These are phyloP conservation scores for Spheniscus humboldti DNA, from an alignment of 2,797 vertebrate species.

Conservation along the genomic window DNA sequence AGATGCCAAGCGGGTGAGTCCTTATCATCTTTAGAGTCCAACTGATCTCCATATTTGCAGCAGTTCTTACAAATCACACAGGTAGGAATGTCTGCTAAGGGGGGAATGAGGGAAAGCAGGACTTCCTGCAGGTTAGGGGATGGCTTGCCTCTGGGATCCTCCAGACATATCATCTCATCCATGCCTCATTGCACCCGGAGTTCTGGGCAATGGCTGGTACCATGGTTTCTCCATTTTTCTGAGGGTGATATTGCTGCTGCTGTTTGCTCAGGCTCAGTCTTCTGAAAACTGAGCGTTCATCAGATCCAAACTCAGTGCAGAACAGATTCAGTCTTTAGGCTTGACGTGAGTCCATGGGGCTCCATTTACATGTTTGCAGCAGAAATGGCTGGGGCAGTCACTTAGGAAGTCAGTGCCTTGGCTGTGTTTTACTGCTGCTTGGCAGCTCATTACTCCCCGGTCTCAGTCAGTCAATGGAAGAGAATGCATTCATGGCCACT, in stretches of 20 bases:
- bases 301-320: background rate
- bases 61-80: background rate
- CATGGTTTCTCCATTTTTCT: background rate
- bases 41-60: background rate
- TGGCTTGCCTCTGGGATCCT: background rate
- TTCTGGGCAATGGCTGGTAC: background rate
- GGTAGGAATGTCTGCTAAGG: background rate
- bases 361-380: background rate
- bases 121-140: background rate
- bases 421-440: background rate
- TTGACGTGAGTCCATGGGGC: background rate
- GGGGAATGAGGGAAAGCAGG: background rate
- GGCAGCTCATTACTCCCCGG: background rate
- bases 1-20: background rate
- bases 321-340: background rate
- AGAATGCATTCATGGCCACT: background rate
- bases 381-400: background rate
- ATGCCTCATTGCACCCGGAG: rapidly evolving
- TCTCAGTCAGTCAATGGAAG: background rate
- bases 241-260: background rate
- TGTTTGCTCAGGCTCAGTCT: background rate
- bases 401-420: background rate
- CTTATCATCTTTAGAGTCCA: background rate
- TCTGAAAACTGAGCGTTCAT: background rate
- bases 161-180: background rate